Conservation (phyloP, 1,140 invertebrate species). For the Triops cancriformis region DNA sequence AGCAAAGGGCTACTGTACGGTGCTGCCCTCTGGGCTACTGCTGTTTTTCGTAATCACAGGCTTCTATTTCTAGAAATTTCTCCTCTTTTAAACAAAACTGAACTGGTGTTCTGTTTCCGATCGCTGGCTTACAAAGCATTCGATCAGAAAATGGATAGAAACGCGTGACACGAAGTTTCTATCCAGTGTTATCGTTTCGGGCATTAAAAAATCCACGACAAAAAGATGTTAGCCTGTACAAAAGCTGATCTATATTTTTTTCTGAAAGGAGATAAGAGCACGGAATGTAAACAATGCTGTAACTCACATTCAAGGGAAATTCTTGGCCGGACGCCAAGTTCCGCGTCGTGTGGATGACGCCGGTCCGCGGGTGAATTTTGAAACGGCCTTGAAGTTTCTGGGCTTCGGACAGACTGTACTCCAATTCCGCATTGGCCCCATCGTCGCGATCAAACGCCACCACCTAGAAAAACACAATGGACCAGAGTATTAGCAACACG, state of each 20-base stretch:
- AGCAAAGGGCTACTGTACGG: too few relatives aligned
- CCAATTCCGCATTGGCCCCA: conserved; percentile 68
- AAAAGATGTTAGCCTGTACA: neutral
- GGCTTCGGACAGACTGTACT: conserved; percentile 64
- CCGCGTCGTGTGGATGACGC: conserved; percentile 61
- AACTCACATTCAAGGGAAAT: conserved; percentile 67
- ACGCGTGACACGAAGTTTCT: too few relatives aligned
- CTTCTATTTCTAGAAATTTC: neutral
- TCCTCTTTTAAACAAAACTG: neutral
- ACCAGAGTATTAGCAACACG: neutral
- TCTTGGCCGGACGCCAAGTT: conserved; percentile 61
- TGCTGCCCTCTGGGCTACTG: neutral
- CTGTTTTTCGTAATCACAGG: neutral
- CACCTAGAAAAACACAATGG: conserved; percentile 49
- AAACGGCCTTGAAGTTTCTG: conserved; percentile 59
- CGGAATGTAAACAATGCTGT: conserved; percentile 7
- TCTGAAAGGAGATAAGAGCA: neutral
- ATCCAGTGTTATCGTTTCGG: too few relatives aligned
- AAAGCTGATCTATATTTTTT: neutral
- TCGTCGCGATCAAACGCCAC: conserved; percentile 73
- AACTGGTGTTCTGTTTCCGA: neutral
- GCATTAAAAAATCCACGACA: too few relatives aligned
- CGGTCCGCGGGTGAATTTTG: conserved; percentile 66
- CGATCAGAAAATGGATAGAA: too few relatives aligned
- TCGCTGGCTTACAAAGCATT: too few relatives aligned